Base-by-base conservation (phyloP, 2,113 vertebrate species). In the Xiphorhynchus elegans region DNA sequence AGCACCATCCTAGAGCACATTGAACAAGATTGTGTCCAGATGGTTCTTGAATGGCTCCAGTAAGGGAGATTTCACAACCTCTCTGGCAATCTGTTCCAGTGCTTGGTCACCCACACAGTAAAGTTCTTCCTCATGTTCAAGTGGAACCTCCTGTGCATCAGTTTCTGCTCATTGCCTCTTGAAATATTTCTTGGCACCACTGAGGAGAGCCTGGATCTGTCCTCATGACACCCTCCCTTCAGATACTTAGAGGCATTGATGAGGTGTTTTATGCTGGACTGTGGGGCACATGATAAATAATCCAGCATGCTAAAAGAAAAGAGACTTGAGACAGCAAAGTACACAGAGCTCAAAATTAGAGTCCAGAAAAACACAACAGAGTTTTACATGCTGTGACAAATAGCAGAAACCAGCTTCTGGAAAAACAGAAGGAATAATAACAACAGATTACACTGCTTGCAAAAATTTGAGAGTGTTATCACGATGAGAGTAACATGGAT, bases 401-500 rank as follows among this genome's bases (percentile, higher is more conserved):
- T 13, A 88, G 44, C 53, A 88, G 47, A 82, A 78, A 62, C 13
- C 26, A 59, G 35, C 8, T 35, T 31, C 49, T 62, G 17, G 17
- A 62, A 29, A 89, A 89, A 40, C 12, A 76, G 35, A 72, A 80
- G 28, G 25, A 83, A 68, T 25, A 87, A 68, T 49, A n/a, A 47
- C 12, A 73, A 49, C 23, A 63, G 31, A 52, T 63, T 79, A 67
- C 18, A 50, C 17, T 39, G 10, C 49, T 82, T 72, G 29, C 42
- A 85, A 74, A 39, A 85, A 49, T 66, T 59, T 79, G 31, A 25
- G 11, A 14, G 11, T 75, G 28, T 28, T 42, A 59, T 55, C n/a
- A 50, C 1, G 1, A 42, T 24, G 14, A 67, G 13, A 94, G 16
- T 4, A 72, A 44, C 25, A 28, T 0, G 0, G 66, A 40, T 42